Percentiles rank a stretch among this genome's conserved stretches.
Conservation (phyloP, 2,113 vertebrate species). For the Suncus etruscus region DNA sequence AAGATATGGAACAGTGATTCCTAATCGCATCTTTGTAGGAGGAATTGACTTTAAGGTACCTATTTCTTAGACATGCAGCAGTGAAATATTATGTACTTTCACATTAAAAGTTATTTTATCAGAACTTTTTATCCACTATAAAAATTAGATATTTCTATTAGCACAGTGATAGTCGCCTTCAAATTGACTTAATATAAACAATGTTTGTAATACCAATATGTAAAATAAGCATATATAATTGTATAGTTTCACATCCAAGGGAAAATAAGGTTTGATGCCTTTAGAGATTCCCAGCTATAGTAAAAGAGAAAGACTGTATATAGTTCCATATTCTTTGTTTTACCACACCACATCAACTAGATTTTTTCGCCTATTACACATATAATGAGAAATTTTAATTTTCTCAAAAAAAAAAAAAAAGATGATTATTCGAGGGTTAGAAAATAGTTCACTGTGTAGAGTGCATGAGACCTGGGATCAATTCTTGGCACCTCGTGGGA, state of each 20-base stretch:
- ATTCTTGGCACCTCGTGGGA: too few relatives aligned
- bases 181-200: conserved; percentile 48
- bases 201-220: conserved; percentile 17
- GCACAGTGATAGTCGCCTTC: conserved; percentile 20
- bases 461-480: too few relatives aligned
- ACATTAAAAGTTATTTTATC: conserved; percentile 44
- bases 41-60: conserved; percentile 92
- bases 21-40: conserved; percentile 95
- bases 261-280: conserved; percentile 40
- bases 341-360: conserved; percentile 31
- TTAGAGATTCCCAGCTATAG: conserved; percentile 8
- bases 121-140: conserved; percentile 32
- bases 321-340: conserved; percentile 42
- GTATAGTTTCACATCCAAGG: not conserved
- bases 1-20: conserved; percentile 88
- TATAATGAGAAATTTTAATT: conserved; percentile 51
- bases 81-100: conserved; percentile 25
- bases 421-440: not conserved
- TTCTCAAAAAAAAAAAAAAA: conserved; percentile 27
- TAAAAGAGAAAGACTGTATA: conserved; percentile 18
- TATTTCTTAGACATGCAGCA: conserved; percentile 37
- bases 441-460: too few relatives aligned
- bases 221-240: conserved; percentile 34
- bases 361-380: conserved; percentile 29
- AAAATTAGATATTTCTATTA: conserved; percentile 56